Evolutionary conservation across 2,797 vertebrate genomes (phyloP), one percentile per base, ranked within the genome.

Genomic region (Propithecus deckenii): DNA sequence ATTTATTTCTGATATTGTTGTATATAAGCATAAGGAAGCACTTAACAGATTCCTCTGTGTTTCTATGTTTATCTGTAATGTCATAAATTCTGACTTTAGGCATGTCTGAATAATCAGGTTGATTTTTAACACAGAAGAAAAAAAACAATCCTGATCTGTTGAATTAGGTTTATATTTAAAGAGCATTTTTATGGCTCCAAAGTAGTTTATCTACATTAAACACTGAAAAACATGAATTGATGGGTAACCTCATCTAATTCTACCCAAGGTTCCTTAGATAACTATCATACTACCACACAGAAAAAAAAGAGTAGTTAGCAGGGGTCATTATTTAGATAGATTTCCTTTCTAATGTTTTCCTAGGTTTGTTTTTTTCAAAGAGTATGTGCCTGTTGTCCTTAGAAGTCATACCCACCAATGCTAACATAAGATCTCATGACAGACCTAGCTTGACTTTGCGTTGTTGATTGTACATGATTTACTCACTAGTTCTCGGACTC

Each of bases 101-200:
- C 52, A 91, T 63, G 7, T 13, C 94, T 79, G 18, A 94, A 55
- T 55, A 50, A 50, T 85, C 88, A 88, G 25, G 23, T 76, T 87
- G 57, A 81, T 88, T 94, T 95, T 89, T 75, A 83, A 43, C 48
- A 38, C 61, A 87, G 48, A 38, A 93, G 69, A 4, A 61, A 94
- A 50, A 35, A 96, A 95, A 91, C 9, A 7, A 71, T 85, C 20
- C 71, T 76, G 25, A 61, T 63, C 4, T 63, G 9, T 30, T 92
- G 65, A 96, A 95, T 80, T 86, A 38, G 30, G 9, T 91, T 96
- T 96, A 92, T 96, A 92, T 74, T 94, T 95, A 95, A 96, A 79
- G 18, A 88, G 28, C 4, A 76, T 85, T 96, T 89, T 93, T 69
- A 69, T 84, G 46, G n/a, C 7, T 79, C 74, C 32, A 63, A 85